Conservation (phyloP, 2,888 invertebrate species). For the Archips crataeganus region DNA sequence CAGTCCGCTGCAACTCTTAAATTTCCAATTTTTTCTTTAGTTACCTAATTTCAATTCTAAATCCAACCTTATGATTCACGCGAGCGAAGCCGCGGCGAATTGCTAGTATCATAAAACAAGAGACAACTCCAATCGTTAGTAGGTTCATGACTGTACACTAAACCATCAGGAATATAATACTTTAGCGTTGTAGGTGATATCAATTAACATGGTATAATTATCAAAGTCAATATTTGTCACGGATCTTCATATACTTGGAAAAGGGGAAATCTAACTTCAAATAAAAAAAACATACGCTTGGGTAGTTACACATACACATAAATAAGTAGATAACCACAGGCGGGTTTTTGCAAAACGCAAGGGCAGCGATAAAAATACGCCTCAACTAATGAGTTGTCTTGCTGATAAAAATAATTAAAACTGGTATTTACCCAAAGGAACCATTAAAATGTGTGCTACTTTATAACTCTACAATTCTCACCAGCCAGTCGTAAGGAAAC, state of each 20-base stretch:
- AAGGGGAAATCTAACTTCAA: conserved; percentile 13
- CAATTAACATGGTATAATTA: conserved; percentile 22
- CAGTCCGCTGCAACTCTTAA: not conserved
- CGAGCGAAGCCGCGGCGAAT: too few species aligned
- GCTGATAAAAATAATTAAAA: conserved; percentile 56
- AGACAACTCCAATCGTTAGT: too few species aligned
- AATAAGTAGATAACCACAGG: not conserved
- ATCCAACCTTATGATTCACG: too few species aligned
- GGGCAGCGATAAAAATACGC: conserved; percentile 32
- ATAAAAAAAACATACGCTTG: not conserved
- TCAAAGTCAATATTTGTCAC: conserved; percentile 26
- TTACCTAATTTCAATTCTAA: too few species aligned
- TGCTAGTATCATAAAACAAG: too few species aligned
- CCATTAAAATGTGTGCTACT: not conserved
- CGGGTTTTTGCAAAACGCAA: conserved; percentile 26
- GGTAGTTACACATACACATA: not conserved
- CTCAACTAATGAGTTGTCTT: conserved; percentile 23
- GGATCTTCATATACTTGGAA: conserved; percentile 20
- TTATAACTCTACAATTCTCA: not conserved
- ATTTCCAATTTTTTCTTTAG: too few species aligned
- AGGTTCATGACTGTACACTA: not conserved
- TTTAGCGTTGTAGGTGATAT: conserved; percentile 3
- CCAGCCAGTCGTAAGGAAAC: conserved; percentile 7
- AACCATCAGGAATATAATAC: conserved; percentile 1
- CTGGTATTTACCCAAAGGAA: conserved; percentile 30